These are phyloP conservation scores for Aplodontia rufa DNA, from an alignment of 2,113 vertebrate genomes.

Conservation along the genomic window DNA sequence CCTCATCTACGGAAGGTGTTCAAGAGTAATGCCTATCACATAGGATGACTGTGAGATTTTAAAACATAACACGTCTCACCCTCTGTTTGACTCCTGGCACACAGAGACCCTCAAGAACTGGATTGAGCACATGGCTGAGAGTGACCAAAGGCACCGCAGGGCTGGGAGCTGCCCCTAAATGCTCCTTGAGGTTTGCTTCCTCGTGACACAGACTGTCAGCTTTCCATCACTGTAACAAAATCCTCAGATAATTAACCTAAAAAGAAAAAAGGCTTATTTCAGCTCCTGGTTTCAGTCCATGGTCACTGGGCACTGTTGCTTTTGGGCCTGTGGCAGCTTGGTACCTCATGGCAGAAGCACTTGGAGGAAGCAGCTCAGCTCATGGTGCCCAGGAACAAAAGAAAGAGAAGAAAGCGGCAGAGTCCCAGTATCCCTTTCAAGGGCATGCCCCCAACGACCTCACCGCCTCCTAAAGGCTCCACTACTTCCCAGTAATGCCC, in stretches of 20 bases:
- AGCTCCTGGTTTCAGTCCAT: not conserved
- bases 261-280: not conserved
- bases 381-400: not conserved
- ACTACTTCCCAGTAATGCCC: too few relatives aligned
- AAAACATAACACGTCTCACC: not conserved
- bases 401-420: not conserved
- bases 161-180: not conserved
- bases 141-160: not conserved
- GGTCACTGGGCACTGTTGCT: not conserved
- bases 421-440: not conserved
- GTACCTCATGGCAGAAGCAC: too few relatives aligned
- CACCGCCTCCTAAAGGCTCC: not conserved
- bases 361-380: not conserved
- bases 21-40: too few relatives aligned
- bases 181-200: not conserved
- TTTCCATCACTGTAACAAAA: not conserved
- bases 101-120: not conserved
- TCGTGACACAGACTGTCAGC: not conserved
- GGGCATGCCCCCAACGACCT: not conserved
- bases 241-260: not conserved
- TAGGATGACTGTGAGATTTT: not conserved
- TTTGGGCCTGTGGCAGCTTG: too few relatives aligned
- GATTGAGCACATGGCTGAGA: not conserved
- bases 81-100: fast-evolving
- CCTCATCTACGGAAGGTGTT: not conserved